phyloP scores from a whole-genome alignment of 1,140 invertebrate genomes.

The Zaprionus kolodkinae region DNA sequence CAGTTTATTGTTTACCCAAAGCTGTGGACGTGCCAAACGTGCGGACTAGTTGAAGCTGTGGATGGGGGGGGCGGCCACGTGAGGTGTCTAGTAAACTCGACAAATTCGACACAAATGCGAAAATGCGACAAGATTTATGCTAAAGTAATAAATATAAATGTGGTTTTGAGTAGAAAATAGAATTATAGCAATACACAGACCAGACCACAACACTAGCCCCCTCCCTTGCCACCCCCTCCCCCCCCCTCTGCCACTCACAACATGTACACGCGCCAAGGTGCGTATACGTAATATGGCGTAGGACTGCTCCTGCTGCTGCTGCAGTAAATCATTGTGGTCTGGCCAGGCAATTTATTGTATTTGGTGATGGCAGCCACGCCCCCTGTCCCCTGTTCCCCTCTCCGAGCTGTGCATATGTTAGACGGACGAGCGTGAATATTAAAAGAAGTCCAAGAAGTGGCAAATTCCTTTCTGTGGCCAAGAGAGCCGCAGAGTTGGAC shows the following conservation, averaged over 20 bases:
- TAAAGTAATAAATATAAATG: slow-evolving; percentile 83
- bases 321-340: slow-evolving; percentile 80
- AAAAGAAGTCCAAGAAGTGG: slow-evolving; percentile 78
- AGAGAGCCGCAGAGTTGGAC: slow-evolving; percentile 53
- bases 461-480: slow-evolving; percentile 65
- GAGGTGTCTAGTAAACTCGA: slow-evolving; percentile 67
- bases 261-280: slow-evolving; percentile 50
- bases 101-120: slow-evolving; percentile 82
- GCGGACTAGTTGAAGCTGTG: slow-evolving; percentile 6
- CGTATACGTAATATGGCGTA: slow-evolving; percentile 43
- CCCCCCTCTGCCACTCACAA: background rate
- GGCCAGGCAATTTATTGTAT: slow-evolving; percentile 71
- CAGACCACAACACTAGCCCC: slow-evolving; percentile 2
- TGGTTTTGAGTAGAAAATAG: slow-evolving; percentile 82
- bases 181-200: slow-evolving; percentile 70
- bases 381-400: background rate
- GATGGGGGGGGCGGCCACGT: background rate
- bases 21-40: slow-evolving; percentile 67
- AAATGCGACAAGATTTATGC: slow-evolving; percentile 82
- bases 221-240: background rate
- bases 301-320: slow-evolving; percentile 36
- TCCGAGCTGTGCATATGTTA: slow-evolving; percentile 63
- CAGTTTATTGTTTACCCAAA: slow-evolving; percentile 74
- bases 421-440: slow-evolving; percentile 70
- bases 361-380: slow-evolving; percentile 25